Percentiles rank a stretch among this genome's conserved stretches.
phyloP scores from a whole-genome alignment of 2,797 vertebrate species.

The Takifugu rubripes region DNA sequence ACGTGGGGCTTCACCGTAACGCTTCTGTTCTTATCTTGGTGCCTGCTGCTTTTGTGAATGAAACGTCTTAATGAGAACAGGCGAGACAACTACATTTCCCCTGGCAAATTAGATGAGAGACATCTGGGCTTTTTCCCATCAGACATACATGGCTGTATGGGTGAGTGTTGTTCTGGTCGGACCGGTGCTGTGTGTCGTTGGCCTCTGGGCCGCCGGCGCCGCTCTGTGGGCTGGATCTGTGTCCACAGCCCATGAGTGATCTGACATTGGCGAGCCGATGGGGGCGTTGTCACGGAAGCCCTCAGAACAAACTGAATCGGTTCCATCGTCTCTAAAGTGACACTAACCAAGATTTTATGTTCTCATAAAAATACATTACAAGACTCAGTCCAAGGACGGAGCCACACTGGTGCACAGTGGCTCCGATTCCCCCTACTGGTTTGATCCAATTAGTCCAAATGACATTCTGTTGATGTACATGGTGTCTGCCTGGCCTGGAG shows the following conservation, averaged over 20 bases:
- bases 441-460: conserved; percentile 18
- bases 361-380: conserved; percentile 26
- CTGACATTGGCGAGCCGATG: conserved; percentile 1
- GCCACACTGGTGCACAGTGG: neutral
- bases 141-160: no score
- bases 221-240: conserved; percentile 14
- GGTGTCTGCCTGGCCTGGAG: conserved; percentile 3
- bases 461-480: conserved; percentile 4
- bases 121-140: neutral
- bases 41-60: no score
- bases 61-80: no score
- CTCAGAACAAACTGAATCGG: conserved; percentile 3
- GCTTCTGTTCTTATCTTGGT: no score
- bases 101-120: conserved; percentile 5
- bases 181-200: conserved; percentile 4
- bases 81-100: conserved; percentile 27
- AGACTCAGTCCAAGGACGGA: conserved; percentile 19
- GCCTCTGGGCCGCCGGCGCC: conserved; percentile 8
- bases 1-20: no score
- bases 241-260: conserved; percentile 25
- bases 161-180: conserved; percentile 6
- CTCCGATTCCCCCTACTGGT: neutral
- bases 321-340: conserved; percentile 19
- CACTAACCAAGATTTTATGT: conserved; percentile 29
- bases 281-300: neutral